Evolutionary conservation across 2,113 vertebrate genomes (phyloP).

Genomic region (Panthera leo): DNA sequence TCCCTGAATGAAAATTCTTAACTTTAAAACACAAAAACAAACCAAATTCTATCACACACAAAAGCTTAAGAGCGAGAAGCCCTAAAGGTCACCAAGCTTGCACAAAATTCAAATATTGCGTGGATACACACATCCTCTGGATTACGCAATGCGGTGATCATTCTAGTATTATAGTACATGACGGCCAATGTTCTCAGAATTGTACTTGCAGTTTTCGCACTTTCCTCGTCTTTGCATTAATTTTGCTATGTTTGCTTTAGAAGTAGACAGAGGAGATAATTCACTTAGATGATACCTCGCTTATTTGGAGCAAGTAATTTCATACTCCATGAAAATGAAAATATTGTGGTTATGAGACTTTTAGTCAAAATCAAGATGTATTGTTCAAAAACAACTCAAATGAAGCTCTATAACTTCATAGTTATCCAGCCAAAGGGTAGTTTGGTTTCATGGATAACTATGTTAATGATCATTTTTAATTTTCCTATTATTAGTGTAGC

Average conservation of each 20-base stretch:
- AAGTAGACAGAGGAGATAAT: neutral
- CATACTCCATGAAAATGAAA: constrained; percentile 23
- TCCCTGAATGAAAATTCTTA: constrained; percentile 13
- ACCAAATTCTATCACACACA: neutral
- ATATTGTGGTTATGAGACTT: neutral
- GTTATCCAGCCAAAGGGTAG: constrained; percentile 44
- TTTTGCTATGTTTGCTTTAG: neutral
- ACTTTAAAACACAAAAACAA: neutral
- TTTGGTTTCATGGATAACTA: constrained; percentile 55
- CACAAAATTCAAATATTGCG: neutral
- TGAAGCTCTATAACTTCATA: neutral
- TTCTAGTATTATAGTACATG: neutral
- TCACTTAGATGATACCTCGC: neutral
- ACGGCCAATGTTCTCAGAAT: neutral
- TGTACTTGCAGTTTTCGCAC: neutral
- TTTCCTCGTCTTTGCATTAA: neutral
- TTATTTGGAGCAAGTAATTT: constrained; percentile 28
- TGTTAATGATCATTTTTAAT: constrained; percentile 63
- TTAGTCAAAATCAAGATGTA: constrained; percentile 26
- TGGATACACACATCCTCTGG: neutral
- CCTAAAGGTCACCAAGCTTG: neutral
- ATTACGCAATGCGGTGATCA: neutral
- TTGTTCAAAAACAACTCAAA: neutral
- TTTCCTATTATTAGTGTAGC: constrained; percentile 63
- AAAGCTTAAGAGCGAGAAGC: neutral